Conservation (phyloP, 2,888 invertebrate genomes). For the Pyrrhosoma nymphula region DNA sequence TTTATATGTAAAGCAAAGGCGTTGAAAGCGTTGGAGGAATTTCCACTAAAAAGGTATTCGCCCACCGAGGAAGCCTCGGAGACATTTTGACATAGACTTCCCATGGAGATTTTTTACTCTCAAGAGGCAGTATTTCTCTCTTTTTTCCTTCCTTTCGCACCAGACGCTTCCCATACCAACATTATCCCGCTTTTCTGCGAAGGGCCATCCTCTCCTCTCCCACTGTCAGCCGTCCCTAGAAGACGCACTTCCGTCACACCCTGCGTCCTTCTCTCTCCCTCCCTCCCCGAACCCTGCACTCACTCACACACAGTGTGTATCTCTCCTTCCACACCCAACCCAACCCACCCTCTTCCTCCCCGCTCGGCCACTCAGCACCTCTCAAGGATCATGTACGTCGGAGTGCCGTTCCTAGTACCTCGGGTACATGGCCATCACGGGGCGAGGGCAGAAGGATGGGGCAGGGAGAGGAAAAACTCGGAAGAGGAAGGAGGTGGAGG, state of each 20-base stretch:
- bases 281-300: neutral
- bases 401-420: constrained; percentile 52
- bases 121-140: neutral
- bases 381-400: constrained; percentile 32
- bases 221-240: neutral
- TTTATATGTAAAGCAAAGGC: no score
- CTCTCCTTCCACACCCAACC: neutral
- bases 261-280: neutral
- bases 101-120: neutral
- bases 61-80: neutral
- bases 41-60: neutral
- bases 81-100: neutral
- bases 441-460: neutral
- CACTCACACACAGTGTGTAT: neutral
- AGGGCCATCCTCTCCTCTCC: neutral
- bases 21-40: no score
- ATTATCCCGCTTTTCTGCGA: neutral
- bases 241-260: neutral
- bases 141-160: neutral
- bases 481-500: neutral
- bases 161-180: neutral
- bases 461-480: neutral
- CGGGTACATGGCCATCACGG: neutral
- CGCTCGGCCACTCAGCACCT: neutral
- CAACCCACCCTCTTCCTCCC: neutral